These are phyloP conservation scores for Pelodytes ibericus DNA, from an alignment of 2,797 vertebrate genomes.

Conservation along the genomic window DNA sequence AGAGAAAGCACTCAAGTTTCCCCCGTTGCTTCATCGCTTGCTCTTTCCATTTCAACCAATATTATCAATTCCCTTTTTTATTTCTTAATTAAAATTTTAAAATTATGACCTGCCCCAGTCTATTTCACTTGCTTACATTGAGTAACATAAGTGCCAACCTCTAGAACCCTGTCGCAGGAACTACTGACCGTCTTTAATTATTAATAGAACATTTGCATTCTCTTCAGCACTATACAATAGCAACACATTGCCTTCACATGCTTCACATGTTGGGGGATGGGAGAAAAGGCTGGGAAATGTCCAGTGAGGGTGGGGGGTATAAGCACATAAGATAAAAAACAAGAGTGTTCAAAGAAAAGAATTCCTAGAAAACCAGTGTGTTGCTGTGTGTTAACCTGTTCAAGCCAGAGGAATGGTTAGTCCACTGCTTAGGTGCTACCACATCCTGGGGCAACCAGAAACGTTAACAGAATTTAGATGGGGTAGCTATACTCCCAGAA, in stretches of 20 bases:
- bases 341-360: slow-evolving; percentile 43
- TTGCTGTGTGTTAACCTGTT: not conserved
- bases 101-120: not conserved
- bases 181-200: not conserved
- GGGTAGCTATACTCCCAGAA: too few species aligned
- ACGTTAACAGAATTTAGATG: too few species aligned
- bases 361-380: slow-evolving; percentile 16
- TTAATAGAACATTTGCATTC: not conserved
- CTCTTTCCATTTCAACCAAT: too few species aligned
- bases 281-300: slow-evolving; percentile 17
- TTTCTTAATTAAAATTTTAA: too few species aligned
- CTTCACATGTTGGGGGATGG: slow-evolving; percentile 41
- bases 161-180: not conserved
- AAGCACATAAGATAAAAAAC: slow-evolving; percentile 35
- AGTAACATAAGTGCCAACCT: too few species aligned
- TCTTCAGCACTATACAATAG: slow-evolving; percentile 5
- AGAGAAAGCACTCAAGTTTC: too few species aligned
- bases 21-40: too few species aligned
- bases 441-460: too few species aligned
- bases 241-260: slow-evolving; percentile 27
- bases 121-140: too few species aligned
- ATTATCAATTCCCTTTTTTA: too few species aligned
- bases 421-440: not conserved
- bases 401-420: not conserved
- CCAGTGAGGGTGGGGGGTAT: slow-evolving; percentile 35